These are phyloP conservation scores for Ellobius talpinus DNA, from an alignment of 2,113 vertebrate species.

Conservation along the genomic window DNA sequence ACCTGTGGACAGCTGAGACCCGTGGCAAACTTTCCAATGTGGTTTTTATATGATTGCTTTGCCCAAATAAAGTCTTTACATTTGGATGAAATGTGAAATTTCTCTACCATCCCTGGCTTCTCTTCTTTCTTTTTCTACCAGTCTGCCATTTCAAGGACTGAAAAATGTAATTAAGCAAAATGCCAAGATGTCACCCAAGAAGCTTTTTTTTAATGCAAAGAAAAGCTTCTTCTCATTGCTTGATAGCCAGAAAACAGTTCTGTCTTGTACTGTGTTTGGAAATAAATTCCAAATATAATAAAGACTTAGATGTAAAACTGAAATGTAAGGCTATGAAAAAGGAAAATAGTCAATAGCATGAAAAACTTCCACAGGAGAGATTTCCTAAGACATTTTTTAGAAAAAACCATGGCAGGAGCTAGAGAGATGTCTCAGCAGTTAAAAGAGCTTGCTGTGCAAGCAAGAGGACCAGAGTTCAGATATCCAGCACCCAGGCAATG, in stretches of 20 bases:
- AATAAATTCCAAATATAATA: conserved; percentile 55
- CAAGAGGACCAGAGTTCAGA: background rate
- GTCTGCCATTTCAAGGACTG: conserved; percentile 48
- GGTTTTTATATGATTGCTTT: conserved; percentile 25
- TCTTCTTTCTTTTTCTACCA: conserved; percentile 35
- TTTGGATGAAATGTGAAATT: conserved; percentile 18
- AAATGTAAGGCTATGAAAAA: conserved; percentile 8
- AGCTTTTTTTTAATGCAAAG: conserved; percentile 48
- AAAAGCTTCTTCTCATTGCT: conserved; percentile 37
- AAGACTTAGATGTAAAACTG: conserved; percentile 28
- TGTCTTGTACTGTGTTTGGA: background rate
- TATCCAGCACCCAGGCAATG: background rate
- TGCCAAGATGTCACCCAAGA: conserved; percentile 20
- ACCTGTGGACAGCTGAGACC: background rate
- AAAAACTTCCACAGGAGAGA: background rate
- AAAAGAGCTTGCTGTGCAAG: background rate
- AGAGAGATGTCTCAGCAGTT: background rate
- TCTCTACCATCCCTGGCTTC: background rate
- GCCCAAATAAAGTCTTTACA: background rate
- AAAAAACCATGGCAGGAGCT: background rate
- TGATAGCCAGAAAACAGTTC: conserved; percentile 24
- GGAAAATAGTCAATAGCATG: background rate
- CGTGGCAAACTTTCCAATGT: conserved; percentile 1
- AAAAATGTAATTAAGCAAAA: conserved; percentile 53
- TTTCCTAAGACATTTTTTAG: background rate